A percentile compares a stretch with the other conserved stretches of the same genome.
Conservation (phyloP, 2,888 invertebrate genomes). For the Drosophila algonquin region DNA sequence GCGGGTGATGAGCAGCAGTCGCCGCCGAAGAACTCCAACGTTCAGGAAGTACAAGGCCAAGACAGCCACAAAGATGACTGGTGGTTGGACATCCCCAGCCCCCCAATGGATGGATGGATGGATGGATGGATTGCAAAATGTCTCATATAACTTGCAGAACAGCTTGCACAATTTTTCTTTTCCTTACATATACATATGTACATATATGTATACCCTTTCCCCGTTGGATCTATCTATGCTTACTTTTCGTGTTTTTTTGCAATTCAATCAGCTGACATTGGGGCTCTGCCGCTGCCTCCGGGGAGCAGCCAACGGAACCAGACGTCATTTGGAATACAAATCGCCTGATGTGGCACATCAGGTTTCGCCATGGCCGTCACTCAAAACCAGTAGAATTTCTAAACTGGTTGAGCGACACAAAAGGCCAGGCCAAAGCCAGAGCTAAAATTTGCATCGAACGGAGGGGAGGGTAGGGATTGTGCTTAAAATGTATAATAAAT, state of each 20-base stretch:
- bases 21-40: conserved; percentile 9
- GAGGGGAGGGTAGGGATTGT: background rate
- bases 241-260: conserved; percentile 44
- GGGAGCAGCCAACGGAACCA: conserved; percentile 67
- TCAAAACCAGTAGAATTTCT: conserved; percentile 71
- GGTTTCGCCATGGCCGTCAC: conserved; percentile 59
- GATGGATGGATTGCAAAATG: conserved; percentile 54
- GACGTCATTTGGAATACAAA: conserved; percentile 79
- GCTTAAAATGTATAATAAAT: conserved; percentile 49
- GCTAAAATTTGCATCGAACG: no score
- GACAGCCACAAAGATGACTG: background rate
- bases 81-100: no score
- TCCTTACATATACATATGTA: background rate
- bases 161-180: conserved; percentile 35
- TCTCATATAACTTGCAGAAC: conserved; percentile 46
- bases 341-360: conserved; percentile 71
- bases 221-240: background rate
- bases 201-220: no score
- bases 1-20: conserved; percentile 28
- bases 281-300: conserved; percentile 17
- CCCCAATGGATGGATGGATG: background rate
- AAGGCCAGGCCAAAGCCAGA: conserved; percentile 42
- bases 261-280: conserved; percentile 73
- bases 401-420: conserved; percentile 68
- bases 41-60: conserved; percentile 28